These are phyloP conservation scores for Zygogramma bicolorata DNA, from an alignment of 2,888 invertebrate genomes.

Conservation along the genomic window DNA sequence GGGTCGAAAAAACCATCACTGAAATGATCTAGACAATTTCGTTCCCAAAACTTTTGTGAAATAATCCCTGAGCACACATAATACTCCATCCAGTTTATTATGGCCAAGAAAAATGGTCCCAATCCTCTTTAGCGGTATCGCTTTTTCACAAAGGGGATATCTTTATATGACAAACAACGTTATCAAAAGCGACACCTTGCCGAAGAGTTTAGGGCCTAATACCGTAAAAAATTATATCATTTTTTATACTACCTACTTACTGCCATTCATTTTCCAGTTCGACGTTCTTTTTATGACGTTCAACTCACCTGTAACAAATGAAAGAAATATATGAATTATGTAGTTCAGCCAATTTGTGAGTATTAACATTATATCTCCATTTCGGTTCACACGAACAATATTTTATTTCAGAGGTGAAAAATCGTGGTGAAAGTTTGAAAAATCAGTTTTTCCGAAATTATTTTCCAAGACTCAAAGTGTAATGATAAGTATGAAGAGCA, in stretches of 20 bases:
- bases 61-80: not conserved
- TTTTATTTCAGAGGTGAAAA: too few species aligned
- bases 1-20: not conserved
- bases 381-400: too few species aligned
- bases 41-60: not conserved
- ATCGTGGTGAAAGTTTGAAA: too few species aligned
- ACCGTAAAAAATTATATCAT: constrained; percentile 1
- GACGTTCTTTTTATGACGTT: not conserved
- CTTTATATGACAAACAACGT: constrained; percentile 16
- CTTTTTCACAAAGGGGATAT: constrained; percentile 3
- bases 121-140: constrained; percentile 18
- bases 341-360: too few species aligned
- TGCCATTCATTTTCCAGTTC: not conserved
- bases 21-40: not conserved
- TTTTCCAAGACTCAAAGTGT: too few species aligned
- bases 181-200: constrained; percentile 8
- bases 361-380: too few species aligned
- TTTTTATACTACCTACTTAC: constrained; percentile 7
- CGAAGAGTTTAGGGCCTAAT: not conserved
- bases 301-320: constrained; percentile 20
- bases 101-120: not conserved
- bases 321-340: not conserved
- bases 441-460: too few species aligned
- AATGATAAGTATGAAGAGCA: too few species aligned
- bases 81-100: not conserved